Base-by-base conservation (phyloP, 1,140 invertebrate genomes). In the Zophobas atratus region DNA sequence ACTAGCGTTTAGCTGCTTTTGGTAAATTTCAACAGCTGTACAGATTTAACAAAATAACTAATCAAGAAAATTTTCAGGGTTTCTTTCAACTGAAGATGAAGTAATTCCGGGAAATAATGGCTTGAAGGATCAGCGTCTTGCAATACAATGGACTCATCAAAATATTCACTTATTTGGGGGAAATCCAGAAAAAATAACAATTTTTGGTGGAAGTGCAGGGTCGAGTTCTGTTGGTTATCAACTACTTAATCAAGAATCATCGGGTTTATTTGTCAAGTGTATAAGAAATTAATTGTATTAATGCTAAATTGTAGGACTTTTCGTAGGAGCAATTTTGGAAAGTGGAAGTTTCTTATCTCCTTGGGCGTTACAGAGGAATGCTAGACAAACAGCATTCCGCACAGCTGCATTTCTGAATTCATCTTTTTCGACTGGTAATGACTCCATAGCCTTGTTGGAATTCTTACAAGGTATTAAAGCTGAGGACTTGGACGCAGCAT, bases 61-160 rank as follows among this genome's bases (percentile, higher is more conserved):
- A 48, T 34, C 79, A 6, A 51, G 38, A n/a, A 48, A 70, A 43
- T 75, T 53, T 6, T 46, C 20, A 79, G 75, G 75, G 6, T 79
- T 79, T 77, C 53, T 77, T 6, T 56, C 78, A 60, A 79, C 75
- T 32, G 48, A 71, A 51, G 78, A 79, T 35, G 39, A 46, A 48
- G 57, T 75, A 2, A 76, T 79, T 39, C 84, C 92, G 63, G 85
- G 89, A 79, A 84, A 90, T 86, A 87, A 81, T 57, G 90, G 91
- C 6, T 86, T 93, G 57, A 88, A 90, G 77, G 93, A 94, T 85
- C 89, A 90, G 74, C 82, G 87, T 32, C 43, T 86, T 1, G 87
- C 88, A 3, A 80, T 90, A 6, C 80, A 86, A 76, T 90, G 88
- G 86, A 82, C 90, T 2, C 82, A 86, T 77, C 82, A 86, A 35